Base-by-base conservation (phyloP, 2,888 invertebrate species). In the Octonoba sinensis region DNA sequence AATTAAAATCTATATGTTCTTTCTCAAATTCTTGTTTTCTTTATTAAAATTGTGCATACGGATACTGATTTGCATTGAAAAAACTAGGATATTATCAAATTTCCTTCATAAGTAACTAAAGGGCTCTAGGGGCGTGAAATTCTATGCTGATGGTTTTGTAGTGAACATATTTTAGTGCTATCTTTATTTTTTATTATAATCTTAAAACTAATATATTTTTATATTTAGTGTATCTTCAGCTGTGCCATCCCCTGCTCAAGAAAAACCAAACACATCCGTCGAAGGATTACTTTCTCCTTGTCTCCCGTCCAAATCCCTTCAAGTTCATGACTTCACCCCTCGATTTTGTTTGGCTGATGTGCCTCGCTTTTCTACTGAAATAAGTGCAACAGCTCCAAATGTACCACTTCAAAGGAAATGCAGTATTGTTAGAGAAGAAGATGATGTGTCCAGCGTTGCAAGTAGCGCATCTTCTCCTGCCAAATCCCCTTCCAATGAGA, bases 391-490 rank as follows among this genome's bases (percentile, higher is more conserved):
- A n/a, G n/a, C 76, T 44, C 74, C 83, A 51, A 70, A 66, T 44
- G 36, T 85, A 2, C 85, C 85, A 18, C 72, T 86, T 13, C 84
- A 83, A 20, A 67, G 86, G 24, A 86, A 86, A 57, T 86, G 86
- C 78, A 85, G 85, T n/a, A 85, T 86, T 49, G 86, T 86, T 1
- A 72, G 85, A 24, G 86, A 86, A 72, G 86, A 86, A 79, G 86
- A 84, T n/a, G 84, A 84, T 66, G 79, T 49, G 4, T 70, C 78
- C 46, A 76, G 77, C 22, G 74, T 72, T 36, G 76, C 84, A 16
- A 82, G 82, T 51, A 78, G 81, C 24, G 73, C 73, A 44, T 78
- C 77, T 47, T 82, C 82, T 12, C 83, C 83, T n/a, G 79, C 83
- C 18, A 81, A 81, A 64, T 83, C 83, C 1, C 84, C 84, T 6